Conservation (phyloP, 2,888 invertebrate genomes). For the Drepana falcataria region DNA sequence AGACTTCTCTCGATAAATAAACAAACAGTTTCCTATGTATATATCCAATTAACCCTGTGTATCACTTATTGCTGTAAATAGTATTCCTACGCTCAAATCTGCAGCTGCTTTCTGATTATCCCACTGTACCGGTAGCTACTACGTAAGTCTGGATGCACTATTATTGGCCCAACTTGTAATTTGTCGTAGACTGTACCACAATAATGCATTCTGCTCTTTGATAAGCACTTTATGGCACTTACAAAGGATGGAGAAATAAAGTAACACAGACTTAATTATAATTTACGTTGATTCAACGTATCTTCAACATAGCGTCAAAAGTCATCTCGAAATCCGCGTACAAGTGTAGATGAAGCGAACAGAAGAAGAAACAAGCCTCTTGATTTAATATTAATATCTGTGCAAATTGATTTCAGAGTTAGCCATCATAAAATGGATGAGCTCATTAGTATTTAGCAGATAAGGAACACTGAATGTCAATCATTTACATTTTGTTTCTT, state of each 20-base stretch:
- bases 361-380: too few species aligned
- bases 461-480: too few species aligned
- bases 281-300: too few species aligned
- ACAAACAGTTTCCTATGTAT: neutral
- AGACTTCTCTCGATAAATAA: neutral
- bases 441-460: too few species aligned
- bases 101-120: conserved; percentile 62
- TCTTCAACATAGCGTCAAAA: too few species aligned
- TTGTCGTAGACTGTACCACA: conserved; percentile 27
- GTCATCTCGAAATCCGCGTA: too few species aligned
- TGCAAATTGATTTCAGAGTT: too few species aligned
- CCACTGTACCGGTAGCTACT: conserved; percentile 49
- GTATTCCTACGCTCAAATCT: conserved; percentile 49
- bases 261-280: too few species aligned
- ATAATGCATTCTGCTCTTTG: conserved; percentile 35
- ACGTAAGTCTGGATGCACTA: conserved; percentile 23
- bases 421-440: too few species aligned
- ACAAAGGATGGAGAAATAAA: conserved; percentile 6
- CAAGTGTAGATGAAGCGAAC: too few species aligned
- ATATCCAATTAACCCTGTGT: neutral
- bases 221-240: conserved; percentile 21
- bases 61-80: conserved; percentile 9
- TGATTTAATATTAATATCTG: too few species aligned
- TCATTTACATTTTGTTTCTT: too few species aligned
- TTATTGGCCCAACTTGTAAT: conserved; percentile 42